These are phyloP conservation scores for Matsumyia berberina DNA, from an alignment of 2,888 invertebrate genomes.

Conservation along the genomic window DNA sequence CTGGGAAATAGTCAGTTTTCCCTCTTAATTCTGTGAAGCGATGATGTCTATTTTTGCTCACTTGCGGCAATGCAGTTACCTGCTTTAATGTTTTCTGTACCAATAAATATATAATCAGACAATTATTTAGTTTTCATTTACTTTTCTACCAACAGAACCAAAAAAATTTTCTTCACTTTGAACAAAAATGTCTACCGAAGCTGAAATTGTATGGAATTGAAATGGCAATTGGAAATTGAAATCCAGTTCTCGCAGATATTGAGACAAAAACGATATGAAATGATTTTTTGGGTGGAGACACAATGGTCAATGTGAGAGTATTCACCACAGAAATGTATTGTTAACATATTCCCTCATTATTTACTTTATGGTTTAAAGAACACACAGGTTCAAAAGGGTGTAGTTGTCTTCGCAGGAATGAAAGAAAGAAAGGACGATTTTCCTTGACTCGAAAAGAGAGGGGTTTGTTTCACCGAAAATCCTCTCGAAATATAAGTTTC, in stretches of 20 bases:
- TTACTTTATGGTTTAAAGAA: too few species aligned
- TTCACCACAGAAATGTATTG: too few species aligned
- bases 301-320: too few species aligned
- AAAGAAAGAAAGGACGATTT: not conserved
- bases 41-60: not conserved
- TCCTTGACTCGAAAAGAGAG: not conserved
- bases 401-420: too few species aligned
- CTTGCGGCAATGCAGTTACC: constrained; percentile 21
- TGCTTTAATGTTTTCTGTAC: constrained; percentile 22
- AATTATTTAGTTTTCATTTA: constrained; percentile 37
- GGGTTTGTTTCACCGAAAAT: not conserved
- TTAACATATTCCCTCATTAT: too few species aligned
- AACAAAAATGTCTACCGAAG: constrained; percentile 75
- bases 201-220: constrained; percentile 51
- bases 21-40: constrained; percentile 7
- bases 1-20: constrained; percentile 23
- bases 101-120: not conserved
- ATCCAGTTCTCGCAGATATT: too few species aligned
- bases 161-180: constrained; percentile 56
- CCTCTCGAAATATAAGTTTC: too few species aligned
- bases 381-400: too few species aligned
- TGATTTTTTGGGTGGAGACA: too few species aligned
- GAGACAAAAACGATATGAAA: too few species aligned
- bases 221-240: constrained; percentile 31
- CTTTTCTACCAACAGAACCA: constrained; percentile 32